A percentile compares a stretch with the other conserved stretches of the same genome.
Evolutionary conservation across 2,888 invertebrate genomes (phyloP).

Genomic region (Lymantria dispar): DNA sequence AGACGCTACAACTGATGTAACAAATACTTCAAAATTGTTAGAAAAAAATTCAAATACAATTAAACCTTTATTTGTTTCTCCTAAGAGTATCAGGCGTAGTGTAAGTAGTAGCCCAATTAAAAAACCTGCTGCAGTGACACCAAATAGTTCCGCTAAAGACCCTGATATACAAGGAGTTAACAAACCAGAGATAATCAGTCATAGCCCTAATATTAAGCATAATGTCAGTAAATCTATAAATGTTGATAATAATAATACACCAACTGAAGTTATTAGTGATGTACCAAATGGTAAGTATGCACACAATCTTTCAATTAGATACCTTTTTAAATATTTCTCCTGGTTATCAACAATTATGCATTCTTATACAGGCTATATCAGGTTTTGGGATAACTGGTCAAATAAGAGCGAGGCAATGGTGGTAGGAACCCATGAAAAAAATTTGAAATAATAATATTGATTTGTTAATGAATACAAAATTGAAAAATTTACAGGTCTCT

Average conservation of each 20-base stretch:
- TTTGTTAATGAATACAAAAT: too few relatives aligned
- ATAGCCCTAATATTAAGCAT: slow-evolving; percentile 13
- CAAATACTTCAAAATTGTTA: slow-evolving; percentile 20
- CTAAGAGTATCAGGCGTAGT: slow-evolving; percentile 27
- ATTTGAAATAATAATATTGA: too few relatives aligned
- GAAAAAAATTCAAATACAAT: slow-evolving; percentile 38
- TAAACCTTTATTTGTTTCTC: slow-evolving; percentile 49
- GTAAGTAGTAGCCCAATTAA: slow-evolving; percentile 33
- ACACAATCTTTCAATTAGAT: too few relatives aligned
- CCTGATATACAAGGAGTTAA: slow-evolving; percentile 28
- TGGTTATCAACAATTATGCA: too few relatives aligned
- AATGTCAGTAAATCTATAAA: slow-evolving; percentile 1
- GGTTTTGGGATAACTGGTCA: too few relatives aligned
- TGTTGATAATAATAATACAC: slow-evolving; percentile 9
- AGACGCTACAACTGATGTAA: slow-evolving; percentile 29
- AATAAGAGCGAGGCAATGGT: too few relatives aligned
- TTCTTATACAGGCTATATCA: too few relatives aligned
- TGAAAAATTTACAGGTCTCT: too few relatives aligned
- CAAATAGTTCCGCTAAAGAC: slow-evolving; percentile 39
- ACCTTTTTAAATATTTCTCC: too few relatives aligned
- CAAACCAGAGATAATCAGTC: slow-evolving; percentile 26
- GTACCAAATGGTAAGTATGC: slow-evolving; percentile 48
- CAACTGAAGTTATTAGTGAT: slow-evolving; percentile 25
- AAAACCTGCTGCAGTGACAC: slow-evolving; percentile 34
- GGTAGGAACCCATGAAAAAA: too few relatives aligned